Evolutionary conservation across 2,113 vertebrate genomes (phyloP).

Genomic region (Melospiza georgiana): DNA sequence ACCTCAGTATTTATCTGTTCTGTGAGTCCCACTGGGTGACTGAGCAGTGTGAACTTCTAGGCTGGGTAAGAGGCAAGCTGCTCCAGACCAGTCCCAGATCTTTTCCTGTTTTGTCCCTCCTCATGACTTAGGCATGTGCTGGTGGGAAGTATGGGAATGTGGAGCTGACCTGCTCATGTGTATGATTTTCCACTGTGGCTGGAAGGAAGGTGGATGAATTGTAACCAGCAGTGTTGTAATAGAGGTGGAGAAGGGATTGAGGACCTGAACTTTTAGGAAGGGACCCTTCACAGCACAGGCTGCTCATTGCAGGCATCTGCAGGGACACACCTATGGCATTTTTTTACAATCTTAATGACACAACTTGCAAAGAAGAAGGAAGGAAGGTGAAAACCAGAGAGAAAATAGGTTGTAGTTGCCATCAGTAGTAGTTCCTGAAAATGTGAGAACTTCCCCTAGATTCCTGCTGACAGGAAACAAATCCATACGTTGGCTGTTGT

Average conservation of each 20-base stretch:
- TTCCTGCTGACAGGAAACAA: not conserved
- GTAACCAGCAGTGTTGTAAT: not conserved
- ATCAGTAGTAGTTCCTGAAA: not conserved
- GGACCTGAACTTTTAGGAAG: not conserved
- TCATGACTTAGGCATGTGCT: not conserved
- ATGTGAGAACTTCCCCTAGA: not conserved
- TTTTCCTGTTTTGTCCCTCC: not conserved
- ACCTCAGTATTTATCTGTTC: not conserved
- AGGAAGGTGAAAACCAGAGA: fast-evolving
- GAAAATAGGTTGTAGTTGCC: not conserved
- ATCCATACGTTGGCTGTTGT: not conserved
- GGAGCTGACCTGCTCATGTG: not conserved
- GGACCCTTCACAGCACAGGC: not conserved
- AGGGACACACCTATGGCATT: not conserved
- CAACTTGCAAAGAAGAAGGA: not conserved
- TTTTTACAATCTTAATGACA: not conserved
- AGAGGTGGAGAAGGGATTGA: not conserved
- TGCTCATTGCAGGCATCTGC: not conserved
- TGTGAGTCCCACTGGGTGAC: not conserved
- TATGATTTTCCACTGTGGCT: not conserved
- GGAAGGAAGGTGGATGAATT: not conserved
- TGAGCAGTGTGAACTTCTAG: not conserved
- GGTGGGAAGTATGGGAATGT: not conserved
- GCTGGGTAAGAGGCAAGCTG: not conserved
- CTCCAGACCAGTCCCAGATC: not conserved